These are phyloP conservation scores for Nylanderia fulva DNA, from an alignment of 1,140 invertebrate species.

Conservation along the genomic window DNA sequence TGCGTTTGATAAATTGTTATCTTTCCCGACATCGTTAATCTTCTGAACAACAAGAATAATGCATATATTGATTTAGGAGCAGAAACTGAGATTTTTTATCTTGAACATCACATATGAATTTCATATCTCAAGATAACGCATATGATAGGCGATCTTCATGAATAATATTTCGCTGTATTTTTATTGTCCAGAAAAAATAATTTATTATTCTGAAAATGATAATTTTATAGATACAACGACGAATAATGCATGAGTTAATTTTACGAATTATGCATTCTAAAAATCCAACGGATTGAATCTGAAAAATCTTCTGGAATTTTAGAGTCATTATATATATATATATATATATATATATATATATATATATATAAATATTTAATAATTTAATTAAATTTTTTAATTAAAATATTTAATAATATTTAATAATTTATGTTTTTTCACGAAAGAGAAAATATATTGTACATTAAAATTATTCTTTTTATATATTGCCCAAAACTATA, in stretches of 20 bases:
- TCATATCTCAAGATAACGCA: conserved; percentile 16
- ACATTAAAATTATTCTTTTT: neutral
- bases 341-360: neutral
- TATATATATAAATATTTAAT: too few relatives aligned
- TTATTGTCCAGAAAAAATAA: conserved; percentile 33
- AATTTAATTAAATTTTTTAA: too few relatives aligned
- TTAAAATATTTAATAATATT: too few relatives aligned
- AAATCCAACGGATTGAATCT: neutral
- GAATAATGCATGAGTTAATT: conserved; percentile 38
- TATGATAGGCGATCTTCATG: conserved; percentile 26
- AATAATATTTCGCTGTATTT: conserved; percentile 28
- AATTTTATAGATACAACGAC: neutral
- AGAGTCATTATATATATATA: neutral
- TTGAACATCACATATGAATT: conserved; percentile 28
- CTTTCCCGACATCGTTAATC: neutral
- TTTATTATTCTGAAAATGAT: neutral
- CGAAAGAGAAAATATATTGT: too few relatives aligned
- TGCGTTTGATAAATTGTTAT: neutral
- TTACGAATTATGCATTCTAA: neutral
- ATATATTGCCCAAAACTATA: neutral
- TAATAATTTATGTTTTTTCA: too few relatives aligned
- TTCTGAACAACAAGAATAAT: neutral
- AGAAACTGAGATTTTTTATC: neutral
- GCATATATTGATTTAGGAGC: neutral
- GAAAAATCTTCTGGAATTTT: neutral